phyloP scores from a whole-genome alignment of 2,113 vertebrate species.

The Hemiscyllium ocellatum region DNA sequence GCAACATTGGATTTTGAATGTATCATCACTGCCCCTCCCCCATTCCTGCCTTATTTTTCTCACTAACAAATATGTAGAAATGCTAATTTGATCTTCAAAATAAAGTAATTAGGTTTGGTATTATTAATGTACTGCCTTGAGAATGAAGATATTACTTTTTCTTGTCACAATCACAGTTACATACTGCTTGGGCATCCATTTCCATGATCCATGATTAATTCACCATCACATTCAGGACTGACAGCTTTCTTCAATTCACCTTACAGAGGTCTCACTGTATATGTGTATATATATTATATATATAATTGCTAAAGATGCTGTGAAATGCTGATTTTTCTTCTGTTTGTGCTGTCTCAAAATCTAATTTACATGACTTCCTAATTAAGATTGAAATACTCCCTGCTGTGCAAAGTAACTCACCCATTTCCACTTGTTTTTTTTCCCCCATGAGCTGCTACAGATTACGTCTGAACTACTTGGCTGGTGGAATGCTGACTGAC shows the following conservation, averaged over 20 bases:
- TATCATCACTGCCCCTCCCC: neutral
- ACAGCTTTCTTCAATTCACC: constrained; percentile 8
- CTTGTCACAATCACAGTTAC: neutral
- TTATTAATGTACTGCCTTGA: neutral
- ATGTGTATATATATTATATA: neutral
- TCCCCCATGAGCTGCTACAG: neutral
- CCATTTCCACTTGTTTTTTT: neutral
- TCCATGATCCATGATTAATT: constrained; percentile 1
- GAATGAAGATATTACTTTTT: neutral
- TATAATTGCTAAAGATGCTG: neutral
- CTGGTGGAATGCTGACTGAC: neutral
- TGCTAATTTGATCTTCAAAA: neutral
- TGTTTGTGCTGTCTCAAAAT: neutral
- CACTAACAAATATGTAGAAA: neutral
- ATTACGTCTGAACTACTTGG: neutral
- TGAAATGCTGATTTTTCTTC: neutral
- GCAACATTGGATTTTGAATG: neutral
- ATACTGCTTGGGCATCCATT: neutral
- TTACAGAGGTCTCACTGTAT: neutral
- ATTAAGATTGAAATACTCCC: constrained; percentile 25
- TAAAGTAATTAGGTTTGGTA: neutral
- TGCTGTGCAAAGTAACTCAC: neutral
- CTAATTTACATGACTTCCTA: constrained; percentile 20
- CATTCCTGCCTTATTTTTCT: too few species aligned
- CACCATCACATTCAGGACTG: neutral